phyloP scores from a whole-genome alignment of 2,113 vertebrate genomes.

The Embiotoca jacksoni region DNA sequence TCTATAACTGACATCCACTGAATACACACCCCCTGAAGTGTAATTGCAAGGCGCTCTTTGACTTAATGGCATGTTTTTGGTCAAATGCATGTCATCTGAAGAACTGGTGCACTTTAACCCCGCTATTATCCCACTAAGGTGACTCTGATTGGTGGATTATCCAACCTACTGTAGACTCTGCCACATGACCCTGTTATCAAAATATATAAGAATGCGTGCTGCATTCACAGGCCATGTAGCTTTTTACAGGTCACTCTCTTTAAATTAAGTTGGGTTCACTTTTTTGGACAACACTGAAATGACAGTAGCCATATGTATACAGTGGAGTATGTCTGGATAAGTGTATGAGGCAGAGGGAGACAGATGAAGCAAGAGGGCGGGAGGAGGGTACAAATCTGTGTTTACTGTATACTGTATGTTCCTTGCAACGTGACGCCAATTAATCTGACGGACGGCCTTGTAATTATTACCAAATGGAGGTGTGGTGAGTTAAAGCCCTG shows the following conservation, averaged over 20 bases:
- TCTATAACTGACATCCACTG: slow-evolving; percentile 16
- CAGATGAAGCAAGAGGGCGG: slow-evolving; percentile 1
- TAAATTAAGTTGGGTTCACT: slow-evolving; percentile 29
- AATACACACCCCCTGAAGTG: slow-evolving; percentile 12
- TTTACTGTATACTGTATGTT: slow-evolving; percentile 32
- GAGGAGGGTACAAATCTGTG: slow-evolving; percentile 13
- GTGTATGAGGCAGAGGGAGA: neutral
- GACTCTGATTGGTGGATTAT: slow-evolving; percentile 59
- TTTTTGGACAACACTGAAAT: neutral
- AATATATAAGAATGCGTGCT: slow-evolving; percentile 60
- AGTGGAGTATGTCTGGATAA: slow-evolving; percentile 7
- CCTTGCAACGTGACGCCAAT: slow-evolving; percentile 50
- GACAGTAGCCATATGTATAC: slow-evolving; percentile 21
- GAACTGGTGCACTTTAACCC: slow-evolving; percentile 42
- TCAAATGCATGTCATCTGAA: slow-evolving; percentile 63
- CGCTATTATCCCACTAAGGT: slow-evolving; percentile 61
- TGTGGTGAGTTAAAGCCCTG: slow-evolving; percentile 42
- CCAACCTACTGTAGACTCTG: slow-evolving; percentile 26
- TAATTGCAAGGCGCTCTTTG: slow-evolving; percentile 40
- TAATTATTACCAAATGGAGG: slow-evolving; percentile 72
- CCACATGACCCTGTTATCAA: slow-evolving; percentile 58
- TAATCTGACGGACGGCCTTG: slow-evolving; percentile 53
- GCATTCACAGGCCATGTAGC: slow-evolving; percentile 26
- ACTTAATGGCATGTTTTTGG: slow-evolving; percentile 68
- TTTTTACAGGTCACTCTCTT: slow-evolving; percentile 35